Evolutionary conservation across 2,113 vertebrate genomes (phyloP).

Genomic region (Alexandromys fortis): DNA sequence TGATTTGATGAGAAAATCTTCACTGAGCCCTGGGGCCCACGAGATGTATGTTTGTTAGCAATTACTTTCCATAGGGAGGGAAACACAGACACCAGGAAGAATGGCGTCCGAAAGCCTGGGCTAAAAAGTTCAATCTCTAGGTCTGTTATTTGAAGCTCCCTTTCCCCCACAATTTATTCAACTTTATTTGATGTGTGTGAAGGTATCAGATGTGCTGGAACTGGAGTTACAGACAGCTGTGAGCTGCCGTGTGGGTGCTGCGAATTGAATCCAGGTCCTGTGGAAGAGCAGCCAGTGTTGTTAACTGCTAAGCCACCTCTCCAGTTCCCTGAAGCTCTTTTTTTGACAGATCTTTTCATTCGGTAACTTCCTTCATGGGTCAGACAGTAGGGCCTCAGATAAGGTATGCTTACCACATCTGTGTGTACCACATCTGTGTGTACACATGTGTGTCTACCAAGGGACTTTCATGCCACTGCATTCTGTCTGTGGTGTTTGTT

Average conservation of each 20-base stretch:
- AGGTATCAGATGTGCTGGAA: no score
- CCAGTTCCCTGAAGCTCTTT: neutral
- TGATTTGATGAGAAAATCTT: neutral
- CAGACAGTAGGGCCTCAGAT: neutral
- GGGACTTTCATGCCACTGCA: neutral
- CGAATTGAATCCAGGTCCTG: no score
- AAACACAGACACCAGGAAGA: neutral
- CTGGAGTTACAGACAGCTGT: no score
- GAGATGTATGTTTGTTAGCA: neutral
- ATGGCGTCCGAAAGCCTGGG: neutral
- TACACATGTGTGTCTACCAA: rapidly evolving
- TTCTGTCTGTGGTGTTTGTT: neutral
- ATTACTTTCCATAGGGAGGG: neutral
- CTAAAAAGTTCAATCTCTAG: neutral
- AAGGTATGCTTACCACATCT: neutral
- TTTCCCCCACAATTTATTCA: no score
- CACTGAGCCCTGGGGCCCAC: neutral
- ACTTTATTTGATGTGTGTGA: no score
- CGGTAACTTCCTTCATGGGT: neutral
- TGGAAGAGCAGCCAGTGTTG: no score
- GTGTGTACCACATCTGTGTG: neutral
- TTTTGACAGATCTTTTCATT: neutral
- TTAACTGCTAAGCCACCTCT: no score
- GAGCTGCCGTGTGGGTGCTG: no score
- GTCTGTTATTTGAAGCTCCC: neutral